phyloP scores from a whole-genome alignment of 2,888 invertebrate genomes.

The Helobdella robusta region DNA sequence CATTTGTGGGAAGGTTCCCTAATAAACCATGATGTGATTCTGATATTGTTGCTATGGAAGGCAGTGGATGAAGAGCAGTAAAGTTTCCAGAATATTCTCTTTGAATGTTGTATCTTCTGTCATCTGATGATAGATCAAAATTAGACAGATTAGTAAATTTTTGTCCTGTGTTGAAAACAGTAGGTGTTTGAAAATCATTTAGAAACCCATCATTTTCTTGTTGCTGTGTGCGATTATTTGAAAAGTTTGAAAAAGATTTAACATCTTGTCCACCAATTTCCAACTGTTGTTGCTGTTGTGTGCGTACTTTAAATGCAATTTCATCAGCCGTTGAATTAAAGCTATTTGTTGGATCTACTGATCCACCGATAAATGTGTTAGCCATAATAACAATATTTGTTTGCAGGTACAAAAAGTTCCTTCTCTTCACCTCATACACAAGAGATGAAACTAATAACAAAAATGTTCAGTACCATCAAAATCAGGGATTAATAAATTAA shows the following conservation, averaged over 20 bases:
- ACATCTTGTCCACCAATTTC: constrained; percentile 16
- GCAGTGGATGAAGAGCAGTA: constrained; percentile 22
- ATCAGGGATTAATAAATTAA: no score
- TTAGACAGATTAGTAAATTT: constrained; percentile 20
- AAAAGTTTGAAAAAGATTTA: constrained; percentile 14
- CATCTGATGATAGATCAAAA: constrained; percentile 16
- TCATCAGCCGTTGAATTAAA: no score
- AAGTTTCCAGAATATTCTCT: constrained; percentile 20
- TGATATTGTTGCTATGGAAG: constrained; percentile 23
- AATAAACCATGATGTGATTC: constrained; percentile 22
- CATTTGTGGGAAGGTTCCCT: not conserved
- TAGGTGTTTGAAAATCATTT: constrained; percentile 14
- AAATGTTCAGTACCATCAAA: no score
- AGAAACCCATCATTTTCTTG: constrained; percentile 14
- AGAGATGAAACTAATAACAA: no score
- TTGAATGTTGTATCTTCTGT: constrained; percentile 17
- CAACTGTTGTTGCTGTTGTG: constrained; percentile 10
- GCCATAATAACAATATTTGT: no score
- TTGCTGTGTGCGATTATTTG: not conserved
- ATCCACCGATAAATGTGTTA: no score
- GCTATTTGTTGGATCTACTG: no score
- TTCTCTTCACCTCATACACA: no score
- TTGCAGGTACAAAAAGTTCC: no score
- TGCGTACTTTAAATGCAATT: no score
- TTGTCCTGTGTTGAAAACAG: constrained; percentile 18